phyloP scores from a whole-genome alignment of 2,888 invertebrate species.

The Spilarctia lutea region DNA sequence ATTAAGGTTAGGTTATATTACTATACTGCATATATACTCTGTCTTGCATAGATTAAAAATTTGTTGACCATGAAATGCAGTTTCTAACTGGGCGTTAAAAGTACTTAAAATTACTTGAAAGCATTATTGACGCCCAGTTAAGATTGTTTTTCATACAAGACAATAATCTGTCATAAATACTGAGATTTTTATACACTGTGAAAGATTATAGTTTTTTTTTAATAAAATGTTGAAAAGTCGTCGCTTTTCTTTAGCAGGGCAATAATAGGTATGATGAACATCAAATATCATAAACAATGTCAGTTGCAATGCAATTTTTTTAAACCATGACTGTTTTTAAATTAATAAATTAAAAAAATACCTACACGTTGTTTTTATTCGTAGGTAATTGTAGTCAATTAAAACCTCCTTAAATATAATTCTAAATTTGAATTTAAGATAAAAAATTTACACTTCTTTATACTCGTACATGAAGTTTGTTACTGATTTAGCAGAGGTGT shows the following conservation, averaged over 20 bases:
- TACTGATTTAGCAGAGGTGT: neutral
- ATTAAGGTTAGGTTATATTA: neutral
- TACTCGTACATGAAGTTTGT: too few species aligned
- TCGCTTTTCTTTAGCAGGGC: neutral
- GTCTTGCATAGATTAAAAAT: neutral
- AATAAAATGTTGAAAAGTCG: neutral
- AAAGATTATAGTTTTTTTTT: neutral
- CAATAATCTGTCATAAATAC: neutral
- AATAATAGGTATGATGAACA: neutral
- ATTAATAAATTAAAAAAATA: constrained; percentile 41
- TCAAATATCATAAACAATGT: neutral
- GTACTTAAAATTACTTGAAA: too few species aligned
- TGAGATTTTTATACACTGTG: neutral
- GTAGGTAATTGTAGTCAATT: neutral
- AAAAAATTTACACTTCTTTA: too few species aligned
- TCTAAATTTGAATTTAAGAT: too few species aligned
- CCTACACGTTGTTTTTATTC: constrained; percentile 47
- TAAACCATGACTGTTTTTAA: constrained; percentile 25
- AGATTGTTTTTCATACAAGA: neutral
- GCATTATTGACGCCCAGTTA: neutral
- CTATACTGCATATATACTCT: neutral
- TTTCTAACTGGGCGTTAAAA: too few species aligned
- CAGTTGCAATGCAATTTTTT: neutral
- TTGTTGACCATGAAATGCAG: neutral
- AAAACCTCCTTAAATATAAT: neutral